Conservation (phyloP, 53 echinoderm and acorn worm species). For the Luidia sarsii region DNA sequence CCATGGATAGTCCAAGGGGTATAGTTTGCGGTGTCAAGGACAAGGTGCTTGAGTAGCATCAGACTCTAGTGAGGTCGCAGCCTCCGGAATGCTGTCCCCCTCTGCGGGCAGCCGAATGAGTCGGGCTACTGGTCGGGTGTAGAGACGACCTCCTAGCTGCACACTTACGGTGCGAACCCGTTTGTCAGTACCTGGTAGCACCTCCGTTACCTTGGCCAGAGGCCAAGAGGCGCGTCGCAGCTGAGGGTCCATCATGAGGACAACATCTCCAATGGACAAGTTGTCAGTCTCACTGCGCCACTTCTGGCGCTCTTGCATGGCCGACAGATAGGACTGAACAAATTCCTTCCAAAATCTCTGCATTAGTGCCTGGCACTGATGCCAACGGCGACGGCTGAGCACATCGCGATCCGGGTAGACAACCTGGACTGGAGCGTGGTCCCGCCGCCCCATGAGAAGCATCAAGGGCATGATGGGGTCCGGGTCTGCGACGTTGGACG, state of each 20-base stretch:
- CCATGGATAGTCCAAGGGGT: neutral
- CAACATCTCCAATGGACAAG: constrained; percentile 6
- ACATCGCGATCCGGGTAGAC: constrained; percentile 22
- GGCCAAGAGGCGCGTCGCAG: constrained; percentile 12
- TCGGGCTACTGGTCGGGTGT: no score
- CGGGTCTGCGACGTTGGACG: neutral
- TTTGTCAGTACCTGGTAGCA: neutral
- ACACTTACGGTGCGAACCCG: constrained; percentile 8
- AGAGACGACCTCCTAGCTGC: neutral
- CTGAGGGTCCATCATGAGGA: neutral
- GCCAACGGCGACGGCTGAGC: constrained; percentile 13
- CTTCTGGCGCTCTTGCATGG: constrained; percentile 18
- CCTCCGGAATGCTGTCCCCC: neutral
- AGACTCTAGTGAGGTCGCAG: neutral
- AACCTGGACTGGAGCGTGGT: constrained; percentile 5
- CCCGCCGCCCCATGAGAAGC: constrained; percentile 13
- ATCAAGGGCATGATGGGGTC: constrained; percentile 14
- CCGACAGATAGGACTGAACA: neutral
- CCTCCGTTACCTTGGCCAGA: neutral
- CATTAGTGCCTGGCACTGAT: no score
- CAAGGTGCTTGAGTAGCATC: neutral
- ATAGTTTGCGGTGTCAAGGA: neutral
- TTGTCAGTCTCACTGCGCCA: constrained; percentile 16
- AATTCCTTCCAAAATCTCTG: constrained; percentile 30
- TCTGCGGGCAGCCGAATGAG: constrained; percentile 1